These are phyloP conservation scores for Mus pahari DNA, from an alignment of 2,113 vertebrate genomes.

Conservation along the genomic window DNA sequence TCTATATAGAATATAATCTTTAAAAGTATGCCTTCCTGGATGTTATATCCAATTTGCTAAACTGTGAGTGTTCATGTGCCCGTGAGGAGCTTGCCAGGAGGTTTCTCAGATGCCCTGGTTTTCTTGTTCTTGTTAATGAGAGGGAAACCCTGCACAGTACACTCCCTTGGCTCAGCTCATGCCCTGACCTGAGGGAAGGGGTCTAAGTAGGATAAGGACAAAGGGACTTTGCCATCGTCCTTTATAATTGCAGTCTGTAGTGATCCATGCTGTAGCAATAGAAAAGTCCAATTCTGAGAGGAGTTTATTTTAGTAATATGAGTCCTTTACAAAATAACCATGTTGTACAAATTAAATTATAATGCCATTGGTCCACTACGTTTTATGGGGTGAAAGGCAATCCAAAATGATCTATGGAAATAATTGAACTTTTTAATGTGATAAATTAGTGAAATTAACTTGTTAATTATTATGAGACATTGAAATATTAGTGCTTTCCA, in stretches of 20 bases:
- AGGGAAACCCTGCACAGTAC: neutral
- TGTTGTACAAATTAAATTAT: slow-evolving; percentile 57
- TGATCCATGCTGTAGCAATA: slow-evolving; percentile 28
- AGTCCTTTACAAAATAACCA: slow-evolving; percentile 47
- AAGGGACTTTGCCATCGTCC: neutral
- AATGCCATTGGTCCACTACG: slow-evolving; percentile 40
- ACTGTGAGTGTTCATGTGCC: slow-evolving; percentile 9
- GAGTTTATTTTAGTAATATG: slow-evolving; percentile 63
- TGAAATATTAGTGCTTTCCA: slow-evolving; percentile 65
- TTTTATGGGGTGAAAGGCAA: slow-evolving; percentile 61
- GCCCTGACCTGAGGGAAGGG: slow-evolving; percentile 41
- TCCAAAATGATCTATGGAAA: slow-evolving; percentile 73
- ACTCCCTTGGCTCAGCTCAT: neutral
- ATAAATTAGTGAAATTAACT: slow-evolving; percentile 76
- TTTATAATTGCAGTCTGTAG: slow-evolving; percentile 44
- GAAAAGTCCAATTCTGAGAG: slow-evolving; percentile 30
- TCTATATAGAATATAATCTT: slow-evolving; percentile 18
- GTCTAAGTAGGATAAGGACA: slow-evolving; percentile 21
- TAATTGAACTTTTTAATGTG: slow-evolving; percentile 73
- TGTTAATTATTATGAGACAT: slow-evolving; percentile 72
- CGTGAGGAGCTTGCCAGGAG: neutral
- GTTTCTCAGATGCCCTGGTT: slow-evolving; percentile 25
- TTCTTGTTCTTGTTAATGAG: slow-evolving; percentile 61
- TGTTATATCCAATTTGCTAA: slow-evolving; percentile 62
- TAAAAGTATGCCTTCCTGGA: slow-evolving; percentile 28